Conservation (phyloP, 35 echinoderm and acorn worm genomes). For the Apostichopus californicus region DNA sequence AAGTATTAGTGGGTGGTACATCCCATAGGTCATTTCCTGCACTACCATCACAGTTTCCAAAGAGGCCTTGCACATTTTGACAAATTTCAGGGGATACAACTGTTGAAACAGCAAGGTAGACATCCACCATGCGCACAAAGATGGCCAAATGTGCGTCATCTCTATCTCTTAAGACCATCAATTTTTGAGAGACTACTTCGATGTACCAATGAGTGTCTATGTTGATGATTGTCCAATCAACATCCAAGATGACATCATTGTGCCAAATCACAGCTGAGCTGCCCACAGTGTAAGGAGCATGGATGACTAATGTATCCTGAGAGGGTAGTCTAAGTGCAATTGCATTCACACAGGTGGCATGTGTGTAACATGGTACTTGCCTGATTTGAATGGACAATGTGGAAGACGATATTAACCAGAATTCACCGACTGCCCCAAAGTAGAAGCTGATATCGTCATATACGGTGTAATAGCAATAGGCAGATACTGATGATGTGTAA, state of each 20-base stretch:
- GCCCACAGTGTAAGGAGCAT: slow-evolving; percentile 62
- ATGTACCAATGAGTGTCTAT: slow-evolving; percentile 57
- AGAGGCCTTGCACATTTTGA: slow-evolving; percentile 56
- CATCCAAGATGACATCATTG: slow-evolving; percentile 32
- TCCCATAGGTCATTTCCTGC: slow-evolving; percentile 53
- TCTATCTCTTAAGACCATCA: slow-evolving; percentile 43
- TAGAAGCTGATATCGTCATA: slow-evolving; percentile 78
- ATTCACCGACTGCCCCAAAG: slow-evolving; percentile 76
- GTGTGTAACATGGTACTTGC: slow-evolving; percentile 76
- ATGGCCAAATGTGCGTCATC: slow-evolving; percentile 16
- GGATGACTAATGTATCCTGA: slow-evolving; percentile 53
- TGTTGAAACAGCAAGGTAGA: slow-evolving; percentile 54
- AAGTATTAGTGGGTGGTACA: slow-evolving; percentile 33
- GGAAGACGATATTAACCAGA: slow-evolving; percentile 63
- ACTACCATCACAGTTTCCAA: slow-evolving; percentile 80
- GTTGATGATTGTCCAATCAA: background rate
- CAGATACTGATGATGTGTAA: slow-evolving; percentile 56
- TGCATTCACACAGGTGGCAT: slow-evolving; percentile 71
- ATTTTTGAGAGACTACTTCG: slow-evolving; percentile 19
- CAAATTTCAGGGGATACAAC: slow-evolving; percentile 46
- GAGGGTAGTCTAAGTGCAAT: slow-evolving; percentile 41
- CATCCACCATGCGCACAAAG: slow-evolving; percentile 55
- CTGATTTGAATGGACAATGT: slow-evolving; percentile 65
- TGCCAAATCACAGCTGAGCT: slow-evolving; percentile 68
- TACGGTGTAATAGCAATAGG: slow-evolving; percentile 65